phyloP scores from a whole-genome alignment of 2,113 vertebrate species.

The Rhipidura dahli region DNA sequence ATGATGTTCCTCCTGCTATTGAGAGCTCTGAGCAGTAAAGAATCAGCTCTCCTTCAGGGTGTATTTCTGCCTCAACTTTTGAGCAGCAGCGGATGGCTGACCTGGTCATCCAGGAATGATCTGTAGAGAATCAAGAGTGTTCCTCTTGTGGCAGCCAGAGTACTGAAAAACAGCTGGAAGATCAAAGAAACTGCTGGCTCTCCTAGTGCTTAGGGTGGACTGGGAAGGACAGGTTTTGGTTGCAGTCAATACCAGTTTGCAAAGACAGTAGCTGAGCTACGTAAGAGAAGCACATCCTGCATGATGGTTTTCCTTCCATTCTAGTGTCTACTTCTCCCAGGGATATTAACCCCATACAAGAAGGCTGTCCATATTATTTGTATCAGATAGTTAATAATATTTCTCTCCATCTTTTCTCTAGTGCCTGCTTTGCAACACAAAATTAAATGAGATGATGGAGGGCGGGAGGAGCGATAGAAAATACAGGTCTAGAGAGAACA shows the following conservation, averaged over 20 bases:
- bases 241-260: not conserved
- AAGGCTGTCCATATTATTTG: not conserved
- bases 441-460: not conserved
- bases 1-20: not conserved
- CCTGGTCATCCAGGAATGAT: not conserved
- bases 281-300: not conserved
- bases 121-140: not conserved
- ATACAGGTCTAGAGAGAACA: not conserved
- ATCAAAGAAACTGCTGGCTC: not conserved
- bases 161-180: not conserved
- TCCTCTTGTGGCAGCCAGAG: not conserved
- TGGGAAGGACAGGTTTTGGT: not conserved
- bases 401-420: not conserved
- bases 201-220: not conserved
- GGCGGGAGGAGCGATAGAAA: not conserved
- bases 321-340: not conserved
- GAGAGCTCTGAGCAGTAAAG: not conserved
- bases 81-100: not conserved
- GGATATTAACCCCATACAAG: not conserved
- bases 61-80: not conserved
- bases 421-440: not conserved
- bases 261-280: not conserved
- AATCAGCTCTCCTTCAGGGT: not conserved
- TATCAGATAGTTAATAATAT: not conserved
- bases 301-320: not conserved